phyloP scores from a whole-genome alignment of 92 coral and sea anemone species.

The Muricea muricata region DNA sequence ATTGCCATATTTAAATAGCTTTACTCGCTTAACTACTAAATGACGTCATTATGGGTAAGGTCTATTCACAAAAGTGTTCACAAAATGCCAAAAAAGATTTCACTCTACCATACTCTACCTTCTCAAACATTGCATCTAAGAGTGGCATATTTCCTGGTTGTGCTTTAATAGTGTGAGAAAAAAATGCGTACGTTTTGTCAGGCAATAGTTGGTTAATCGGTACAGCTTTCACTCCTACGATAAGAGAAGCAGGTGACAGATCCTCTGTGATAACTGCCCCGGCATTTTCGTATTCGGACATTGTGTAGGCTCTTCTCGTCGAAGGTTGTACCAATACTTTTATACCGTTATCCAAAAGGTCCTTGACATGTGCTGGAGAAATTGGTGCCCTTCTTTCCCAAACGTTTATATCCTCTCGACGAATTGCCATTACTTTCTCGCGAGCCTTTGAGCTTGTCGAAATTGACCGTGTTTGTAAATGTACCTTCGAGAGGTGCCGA shows the following conservation, averaged over 20 bases:
- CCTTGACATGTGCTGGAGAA: conserved; percentile 95
- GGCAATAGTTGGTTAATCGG: conserved; percentile 85
- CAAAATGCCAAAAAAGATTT: no score
- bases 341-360: conserved; percentile 86
- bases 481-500: background rate
- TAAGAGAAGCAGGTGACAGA: conserved; percentile 82
- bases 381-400: conserved; percentile 98
- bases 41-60: no score
- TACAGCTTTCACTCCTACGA: conserved; percentile 95
- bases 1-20: no score
- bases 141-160: conserved; percentile 96
- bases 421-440: conserved; percentile 86
- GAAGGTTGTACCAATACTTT: conserved; percentile 97
- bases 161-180: conserved; percentile 96
- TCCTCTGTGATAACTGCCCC: conserved; percentile 93
- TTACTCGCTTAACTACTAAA: no score
- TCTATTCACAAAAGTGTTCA: no score
- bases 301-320: conserved; percentile 95
- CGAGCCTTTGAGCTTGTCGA: background rate
- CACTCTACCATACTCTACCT: no score
- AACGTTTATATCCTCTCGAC: conserved; percentile 97
- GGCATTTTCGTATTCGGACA: conserved; percentile 94
- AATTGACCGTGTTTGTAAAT: background rate
- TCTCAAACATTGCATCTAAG: conserved; percentile 90
- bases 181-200: conserved; percentile 91